Evolutionary conservation across 1,140 invertebrate genomes (phyloP).

Genomic region (Odontomachus brunneus): DNA sequence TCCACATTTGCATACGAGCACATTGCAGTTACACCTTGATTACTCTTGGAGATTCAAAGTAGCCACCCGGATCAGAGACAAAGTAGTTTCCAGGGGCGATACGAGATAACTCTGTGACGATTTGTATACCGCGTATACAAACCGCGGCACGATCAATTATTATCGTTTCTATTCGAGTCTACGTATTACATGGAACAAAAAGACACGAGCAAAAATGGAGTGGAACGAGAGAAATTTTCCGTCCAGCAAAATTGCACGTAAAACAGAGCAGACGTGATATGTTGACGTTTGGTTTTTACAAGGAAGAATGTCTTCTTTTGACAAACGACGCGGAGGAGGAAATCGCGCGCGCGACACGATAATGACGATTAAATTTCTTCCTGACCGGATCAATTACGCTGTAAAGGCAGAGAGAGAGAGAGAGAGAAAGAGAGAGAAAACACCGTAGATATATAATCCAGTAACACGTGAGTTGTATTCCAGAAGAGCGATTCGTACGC

Average conservation of each 20-base stretch:
- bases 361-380: background rate
- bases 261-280: background rate
- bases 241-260: background rate
- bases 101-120: background rate
- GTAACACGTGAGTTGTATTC: background rate
- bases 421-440: too few relatives aligned
- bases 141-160: background rate
- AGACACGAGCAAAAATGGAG: background rate
- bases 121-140: background rate
- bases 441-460: background rate
- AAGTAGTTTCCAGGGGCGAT: slow-evolving; percentile 8
- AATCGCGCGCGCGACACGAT: background rate
- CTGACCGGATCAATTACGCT: background rate
- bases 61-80: slow-evolving; percentile 34
- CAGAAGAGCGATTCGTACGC: slow-evolving; percentile 21
- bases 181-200: background rate
- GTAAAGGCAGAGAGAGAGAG: background rate
- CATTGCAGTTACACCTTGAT: slow-evolving; percentile 53
- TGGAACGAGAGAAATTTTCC: background rate
- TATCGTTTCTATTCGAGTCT: background rate
- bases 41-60: slow-evolving; percentile 47
- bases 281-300: background rate
- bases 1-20: slow-evolving; percentile 57
- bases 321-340: background rate
- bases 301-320: too few relatives aligned